Evolutionary conservation across 2,797 vertebrate genomes (phyloP).

Genomic region (Phataginus tetradactyla): DNA sequence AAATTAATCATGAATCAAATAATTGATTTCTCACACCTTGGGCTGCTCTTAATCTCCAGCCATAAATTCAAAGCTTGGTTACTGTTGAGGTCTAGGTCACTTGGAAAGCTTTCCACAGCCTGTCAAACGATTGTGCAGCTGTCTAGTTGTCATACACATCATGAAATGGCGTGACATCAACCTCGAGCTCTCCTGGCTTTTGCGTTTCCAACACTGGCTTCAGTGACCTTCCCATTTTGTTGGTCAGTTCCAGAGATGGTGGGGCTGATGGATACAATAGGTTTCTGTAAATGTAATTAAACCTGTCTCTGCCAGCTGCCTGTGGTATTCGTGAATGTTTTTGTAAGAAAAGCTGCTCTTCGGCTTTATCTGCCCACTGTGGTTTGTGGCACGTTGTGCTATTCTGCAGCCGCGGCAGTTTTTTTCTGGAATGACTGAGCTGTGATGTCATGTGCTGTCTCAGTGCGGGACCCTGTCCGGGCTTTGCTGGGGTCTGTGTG

Average conservation of each 20-base stretch:
- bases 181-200: conserved; percentile 52
- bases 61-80: conserved; percentile 70
- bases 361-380: conserved; percentile 78
- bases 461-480: conserved; percentile 76
- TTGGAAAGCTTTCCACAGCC: conserved; percentile 50
- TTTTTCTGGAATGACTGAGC: conserved; percentile 85
- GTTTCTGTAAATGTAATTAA: conserved; percentile 86
- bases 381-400: conserved; percentile 85
- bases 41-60: conserved; percentile 54
- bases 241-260: conserved; percentile 62
- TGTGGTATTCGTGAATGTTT: conserved; percentile 86
- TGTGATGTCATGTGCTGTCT: conserved; percentile 88
- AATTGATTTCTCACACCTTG: conserved; percentile 79
- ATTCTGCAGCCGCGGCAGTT: conserved; percentile 83
- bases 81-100: conserved; percentile 56
- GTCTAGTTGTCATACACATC: neutral
- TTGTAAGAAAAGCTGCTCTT: conserved; percentile 82
- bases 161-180: conserved; percentile 12
- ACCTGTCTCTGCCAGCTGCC: conserved; percentile 84
- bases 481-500: conserved; percentile 75
- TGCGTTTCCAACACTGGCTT: conserved; percentile 31
- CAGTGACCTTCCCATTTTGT: conserved; percentile 61
- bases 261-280: conserved; percentile 74
- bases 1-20: conserved; percentile 81
- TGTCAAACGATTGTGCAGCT: neutral